Conservation (phyloP, 2,888 invertebrate genomes). For the Epinotia demarniana region DNA sequence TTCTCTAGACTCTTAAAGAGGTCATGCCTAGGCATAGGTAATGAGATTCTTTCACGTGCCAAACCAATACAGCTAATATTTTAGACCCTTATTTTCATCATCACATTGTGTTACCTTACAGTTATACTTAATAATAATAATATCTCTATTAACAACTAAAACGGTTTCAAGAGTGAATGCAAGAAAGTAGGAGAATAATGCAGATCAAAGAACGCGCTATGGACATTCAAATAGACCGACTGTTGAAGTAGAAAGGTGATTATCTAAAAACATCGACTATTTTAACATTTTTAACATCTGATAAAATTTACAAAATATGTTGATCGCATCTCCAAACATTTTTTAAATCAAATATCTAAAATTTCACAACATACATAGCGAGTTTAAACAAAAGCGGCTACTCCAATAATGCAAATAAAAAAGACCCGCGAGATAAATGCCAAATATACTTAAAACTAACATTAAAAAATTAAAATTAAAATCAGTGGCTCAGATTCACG, state of each 20-base stretch:
- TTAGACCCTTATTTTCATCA: slow-evolving; percentile 80
- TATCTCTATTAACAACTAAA: slow-evolving; percentile 45
- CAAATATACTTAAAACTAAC: slow-evolving; percentile 50
- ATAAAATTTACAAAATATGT: slow-evolving; percentile 44
- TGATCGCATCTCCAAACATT: slow-evolving; percentile 18
- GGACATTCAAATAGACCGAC: slow-evolving; percentile 63
- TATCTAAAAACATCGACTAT: slow-evolving; percentile 58
- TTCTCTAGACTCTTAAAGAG: not conserved
- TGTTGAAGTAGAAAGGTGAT: slow-evolving; percentile 57
- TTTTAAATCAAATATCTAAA: not conserved
- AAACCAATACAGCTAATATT: slow-evolving; percentile 71
- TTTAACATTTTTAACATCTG: slow-evolving; percentile 52
- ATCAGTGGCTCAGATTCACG: slow-evolving; percentile 47
- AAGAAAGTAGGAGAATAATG: slow-evolving; percentile 26
- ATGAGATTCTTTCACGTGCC: slow-evolving; percentile 69
- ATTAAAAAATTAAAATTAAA: slow-evolving; percentile 50
- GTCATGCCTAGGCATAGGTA: not conserved
- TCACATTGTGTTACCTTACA: slow-evolving; percentile 80
- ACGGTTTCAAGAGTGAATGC: slow-evolving; percentile 25
- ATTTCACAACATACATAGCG: slow-evolving; percentile 11
- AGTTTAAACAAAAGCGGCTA: slow-evolving; percentile 26
- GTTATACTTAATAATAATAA: slow-evolving; percentile 54
- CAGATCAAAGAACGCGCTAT: slow-evolving; percentile 43
- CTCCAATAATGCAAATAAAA: slow-evolving; percentile 24
- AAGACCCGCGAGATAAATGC: slow-evolving; percentile 53